Conservation (phyloP, 2,797 vertebrate species). For the Bucorvus abyssinicus region DNA sequence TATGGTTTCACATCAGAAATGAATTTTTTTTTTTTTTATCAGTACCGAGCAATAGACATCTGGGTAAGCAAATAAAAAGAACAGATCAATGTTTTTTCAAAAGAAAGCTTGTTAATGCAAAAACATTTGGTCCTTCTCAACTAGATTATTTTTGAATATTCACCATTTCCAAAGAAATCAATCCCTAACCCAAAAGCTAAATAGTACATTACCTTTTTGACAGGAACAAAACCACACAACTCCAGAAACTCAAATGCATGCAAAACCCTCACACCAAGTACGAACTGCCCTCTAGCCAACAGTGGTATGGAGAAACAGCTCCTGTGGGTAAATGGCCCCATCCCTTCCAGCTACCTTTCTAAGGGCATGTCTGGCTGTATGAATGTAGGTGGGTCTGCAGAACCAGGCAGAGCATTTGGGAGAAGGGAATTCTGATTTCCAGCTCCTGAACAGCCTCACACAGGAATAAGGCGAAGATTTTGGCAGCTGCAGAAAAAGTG, state of each 20-base stretch:
- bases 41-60: neutral
- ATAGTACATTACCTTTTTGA: neutral
- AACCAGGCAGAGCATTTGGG: neutral
- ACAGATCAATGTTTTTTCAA: neutral
- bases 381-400: neutral
- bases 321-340: neutral
- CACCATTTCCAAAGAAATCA: neutral
- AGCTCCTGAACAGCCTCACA: neutral
- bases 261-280: neutral
- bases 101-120: neutral
- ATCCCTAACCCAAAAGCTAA: neutral
- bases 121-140: neutral
- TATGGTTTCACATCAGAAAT: neutral
- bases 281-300: fast-evolving
- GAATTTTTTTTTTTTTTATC: neutral
- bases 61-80: neutral
- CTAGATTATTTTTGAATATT: neutral
- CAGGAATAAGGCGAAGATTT: neutral
- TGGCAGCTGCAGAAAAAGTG: neutral
- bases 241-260: neutral
- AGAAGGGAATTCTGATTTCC: neutral
- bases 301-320: fast-evolving
- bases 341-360: neutral
- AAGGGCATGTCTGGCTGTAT: neutral
- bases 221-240: neutral